These are phyloP conservation scores for Limanda limanda DNA, from an alignment of 2,113 vertebrate species.

Conservation along the genomic window DNA sequence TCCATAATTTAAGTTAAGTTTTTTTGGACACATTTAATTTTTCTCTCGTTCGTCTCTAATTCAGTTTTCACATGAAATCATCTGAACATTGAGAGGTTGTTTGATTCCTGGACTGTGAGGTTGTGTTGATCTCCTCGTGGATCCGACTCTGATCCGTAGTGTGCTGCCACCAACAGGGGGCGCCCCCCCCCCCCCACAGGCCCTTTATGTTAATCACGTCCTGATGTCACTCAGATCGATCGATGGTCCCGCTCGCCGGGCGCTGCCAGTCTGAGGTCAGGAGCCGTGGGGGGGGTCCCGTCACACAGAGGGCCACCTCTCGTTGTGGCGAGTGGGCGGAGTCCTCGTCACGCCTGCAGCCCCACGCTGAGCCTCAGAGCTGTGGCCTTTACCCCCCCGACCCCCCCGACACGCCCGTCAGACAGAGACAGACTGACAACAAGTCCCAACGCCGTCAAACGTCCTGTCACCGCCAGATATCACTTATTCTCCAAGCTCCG, in stretches of 20 bases:
- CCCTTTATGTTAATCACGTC: constrained; percentile 78
- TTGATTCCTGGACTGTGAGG: neutral
- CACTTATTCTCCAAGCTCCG: too few species aligned
- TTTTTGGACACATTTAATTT: too few species aligned
- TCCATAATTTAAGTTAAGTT: too few species aligned
- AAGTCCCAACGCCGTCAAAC: constrained; percentile 36
- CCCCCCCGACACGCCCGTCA: constrained; percentile 58
- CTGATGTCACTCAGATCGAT: constrained; percentile 84
- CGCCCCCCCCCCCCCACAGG: constrained; percentile 48
- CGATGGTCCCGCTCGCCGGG: constrained; percentile 53
- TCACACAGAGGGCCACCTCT: constrained; percentile 48
- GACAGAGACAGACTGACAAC: constrained; percentile 66
- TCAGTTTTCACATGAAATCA: too few species aligned
- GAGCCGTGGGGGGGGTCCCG: constrained; percentile 68
- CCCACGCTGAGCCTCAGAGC: constrained; percentile 41
- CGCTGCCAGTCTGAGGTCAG: constrained; percentile 74
- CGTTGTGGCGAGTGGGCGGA: constrained; percentile 20
- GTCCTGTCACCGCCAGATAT: neutral
- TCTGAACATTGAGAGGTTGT: neutral
- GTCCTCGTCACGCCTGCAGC: constrained; percentile 33
- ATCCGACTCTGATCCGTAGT: constrained; percentile 12
- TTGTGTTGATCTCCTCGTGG: neutral
- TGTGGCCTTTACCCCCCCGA: constrained; percentile 72
- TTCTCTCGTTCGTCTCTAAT: too few species aligned
- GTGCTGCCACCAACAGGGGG: constrained; percentile 17